Base-by-base conservation (phyloP, 2,113 vertebrate genomes). In the Muntiacus muntjak region DNA sequence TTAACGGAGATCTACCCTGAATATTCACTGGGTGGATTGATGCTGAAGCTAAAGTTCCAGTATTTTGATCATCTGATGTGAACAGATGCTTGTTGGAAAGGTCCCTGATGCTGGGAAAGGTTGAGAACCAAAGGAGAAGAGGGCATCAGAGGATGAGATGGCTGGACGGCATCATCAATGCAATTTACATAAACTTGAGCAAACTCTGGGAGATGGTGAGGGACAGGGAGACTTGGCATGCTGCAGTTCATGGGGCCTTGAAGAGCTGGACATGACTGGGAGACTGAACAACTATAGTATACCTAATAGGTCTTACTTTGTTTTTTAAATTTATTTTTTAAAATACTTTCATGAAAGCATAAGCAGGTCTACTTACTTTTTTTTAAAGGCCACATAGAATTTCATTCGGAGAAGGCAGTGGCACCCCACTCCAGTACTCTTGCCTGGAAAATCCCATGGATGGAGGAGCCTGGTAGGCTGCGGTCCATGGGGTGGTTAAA, bases 281-380 rank as follows among this genome's bases (percentile, higher is more conserved):
- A 0, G 1, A 74, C 67, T 40, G 67, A 40, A 74, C n/a, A 67
- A 78, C 52, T 17, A 23, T 28, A 62, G 13, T 90, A 33, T 33
- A 76, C 33, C 36, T 78, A 47, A 40, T 14, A 52, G 33, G 88
- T 71, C 40, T 81, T 14, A 82, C 19, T 95, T 78, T 84, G 47
- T 33, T 95, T 76, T n/a, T 57, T 82, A 62, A 82, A 33, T 88
- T 90, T 82, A 87, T 76, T 91, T 87, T 84, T 40, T 45, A 1
- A 84, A 95, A 78, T 84, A 50, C 40, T 94, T 96, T 87, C 50
- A 71, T n/a, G 3, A 47, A 54, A 83, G 1, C 50, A 91, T 81
- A 62, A 94, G 14, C 71, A 74, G 7, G 43, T 43, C 50, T 87
- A 45, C 52, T 8, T 91, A 4, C 71, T 91, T 93, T 93, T 25